These are phyloP conservation scores for Odontophorus gujanensis DNA, from an alignment of 2,113 vertebrate genomes.

Conservation along the genomic window DNA sequence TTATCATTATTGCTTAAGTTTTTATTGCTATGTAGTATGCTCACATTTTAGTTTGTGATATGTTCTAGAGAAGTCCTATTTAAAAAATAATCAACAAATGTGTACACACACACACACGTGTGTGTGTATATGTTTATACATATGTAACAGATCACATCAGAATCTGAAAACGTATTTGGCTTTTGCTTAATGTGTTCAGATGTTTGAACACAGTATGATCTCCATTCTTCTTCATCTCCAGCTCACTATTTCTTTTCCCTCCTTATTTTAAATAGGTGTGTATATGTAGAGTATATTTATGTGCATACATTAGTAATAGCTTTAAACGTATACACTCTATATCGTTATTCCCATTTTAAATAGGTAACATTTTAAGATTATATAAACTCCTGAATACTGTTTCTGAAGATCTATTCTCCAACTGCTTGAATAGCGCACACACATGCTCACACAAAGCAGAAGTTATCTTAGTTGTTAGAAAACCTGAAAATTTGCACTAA, in stretches of 20 bases:
- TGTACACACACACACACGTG: not conserved
- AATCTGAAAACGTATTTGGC: constrained; percentile 46
- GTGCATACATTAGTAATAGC: not conserved
- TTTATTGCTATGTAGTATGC: not conserved
- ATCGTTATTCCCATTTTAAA: constrained; percentile 62
- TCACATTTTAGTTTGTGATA: not conserved
- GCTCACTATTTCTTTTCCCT: not conserved
- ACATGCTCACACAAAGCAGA: constrained; percentile 47
- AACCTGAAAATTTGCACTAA: not conserved
- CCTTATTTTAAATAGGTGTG: not conserved
- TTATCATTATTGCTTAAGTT: not conserved
- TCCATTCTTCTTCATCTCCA: not conserved
- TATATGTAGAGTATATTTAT: not conserved
- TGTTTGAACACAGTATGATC: constrained; percentile 46
- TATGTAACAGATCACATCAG: constrained; percentile 47
- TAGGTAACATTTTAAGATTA: constrained; percentile 43
- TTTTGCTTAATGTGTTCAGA: constrained; percentile 45
- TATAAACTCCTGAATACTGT: not conserved
- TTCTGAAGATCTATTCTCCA: constrained; percentile 64
- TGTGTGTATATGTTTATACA: no score
- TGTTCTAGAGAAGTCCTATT: constrained; percentile 5
- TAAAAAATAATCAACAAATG: constrained; percentile 31
- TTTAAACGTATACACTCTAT: not conserved
- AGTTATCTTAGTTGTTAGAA: constrained; percentile 13
- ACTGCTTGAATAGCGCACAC: constrained; percentile 11